Evolutionary conservation across 2,113 vertebrate genomes (phyloP), one percentile per base, ranked within the genome.

Genomic region (Heloderma charlesbogerti): DNA sequence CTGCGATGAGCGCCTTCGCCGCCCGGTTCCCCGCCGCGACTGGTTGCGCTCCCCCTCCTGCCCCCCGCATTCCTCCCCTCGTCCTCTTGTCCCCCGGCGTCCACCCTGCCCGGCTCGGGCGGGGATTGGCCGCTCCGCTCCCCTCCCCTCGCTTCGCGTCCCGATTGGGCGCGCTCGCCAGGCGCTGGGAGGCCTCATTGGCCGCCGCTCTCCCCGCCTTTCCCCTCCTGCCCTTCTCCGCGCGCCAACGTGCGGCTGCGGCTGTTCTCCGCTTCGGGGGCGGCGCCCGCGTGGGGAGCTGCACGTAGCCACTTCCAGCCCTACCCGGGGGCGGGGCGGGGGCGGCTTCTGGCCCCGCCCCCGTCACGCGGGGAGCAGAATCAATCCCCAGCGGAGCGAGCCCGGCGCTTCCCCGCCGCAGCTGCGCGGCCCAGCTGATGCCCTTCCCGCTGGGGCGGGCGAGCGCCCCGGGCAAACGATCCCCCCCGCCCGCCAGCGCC

Each of bases 241-340:
- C 12, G 71, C 54, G 31, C 40, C 71, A 90, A 85, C 89, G 71
- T 90, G 89, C 57, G 18, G 54, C 18, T n/a, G 31, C 29, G 74
- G 74, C 83, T 85, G 60, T 78, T 85, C 72, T 86, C 7, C 37
- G 31, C 18, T 29, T 69, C 15, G 40, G 37, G 48, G 6, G 31
- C 22, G 37, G 66, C n/a, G 43, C 81, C 90, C 94, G 89, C 94
- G 93, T 95, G 94, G 93, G 93, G 90, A 91, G 51, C 63, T 31
- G 94, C 93, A 92, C 93, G 94, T 95, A 93, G 90, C 48, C 89
- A 67, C 57, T 78, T 74, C 29, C 85, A 69, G 29, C 72, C 66
- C 34, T 18, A 27, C 1, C 60, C 63, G 84, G 31, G 16, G 79
- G 83, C 29, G 16, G 29, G 31, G 63, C 4, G 18, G 84, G 27